A percentile compares a stretch with the other conserved stretches of the same genome.
Evolutionary conservation across 2,888 invertebrate genomes (phyloP).

Genomic region (Mantis religiosa): DNA sequence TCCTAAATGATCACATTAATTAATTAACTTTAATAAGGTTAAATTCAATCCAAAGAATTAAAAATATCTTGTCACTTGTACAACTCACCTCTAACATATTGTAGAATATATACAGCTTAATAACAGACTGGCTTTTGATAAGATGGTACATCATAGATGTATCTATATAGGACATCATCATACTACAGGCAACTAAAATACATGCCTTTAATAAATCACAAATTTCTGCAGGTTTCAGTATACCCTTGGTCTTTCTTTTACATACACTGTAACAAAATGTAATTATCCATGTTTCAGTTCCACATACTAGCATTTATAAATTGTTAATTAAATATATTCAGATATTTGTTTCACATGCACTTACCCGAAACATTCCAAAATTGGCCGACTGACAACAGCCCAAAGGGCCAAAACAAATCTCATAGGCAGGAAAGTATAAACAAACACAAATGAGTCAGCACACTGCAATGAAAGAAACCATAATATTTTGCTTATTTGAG

Average conservation of each 20-base stretch:
- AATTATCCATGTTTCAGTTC: neutral
- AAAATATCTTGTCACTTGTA: conserved; percentile 56
- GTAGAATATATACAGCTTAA: conserved; percentile 98
- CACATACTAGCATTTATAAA: neutral
- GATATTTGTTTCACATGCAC: conserved; percentile 32
- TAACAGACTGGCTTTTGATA: conserved; percentile 95
- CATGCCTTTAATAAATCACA: conserved; percentile 95
- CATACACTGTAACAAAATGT: conserved; percentile 25
- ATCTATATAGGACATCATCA: conserved; percentile 87
- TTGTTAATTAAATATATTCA: conserved; percentile 43
- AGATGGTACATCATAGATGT: conserved; percentile 97
- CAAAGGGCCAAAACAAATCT: conserved; percentile 84
- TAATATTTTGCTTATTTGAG: conserved; percentile 41
- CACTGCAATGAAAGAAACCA: conserved; percentile 64
- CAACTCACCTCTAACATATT: conserved; percentile 91
- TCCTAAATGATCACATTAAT: too few species aligned
- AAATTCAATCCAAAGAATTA: too few species aligned
- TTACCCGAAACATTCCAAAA: conserved; percentile 71
- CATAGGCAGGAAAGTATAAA: conserved; percentile 94
- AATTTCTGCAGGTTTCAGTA: conserved; percentile 83
- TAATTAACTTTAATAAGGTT: too few species aligned
- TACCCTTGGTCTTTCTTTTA: conserved; percentile 48
- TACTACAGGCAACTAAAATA: conserved; percentile 76
- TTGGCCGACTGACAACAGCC: conserved; percentile 69
- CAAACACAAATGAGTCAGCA: conserved; percentile 94